Base-by-base conservation (phyloP, 2,888 invertebrate genomes). In the Drosophila eohydei region DNA sequence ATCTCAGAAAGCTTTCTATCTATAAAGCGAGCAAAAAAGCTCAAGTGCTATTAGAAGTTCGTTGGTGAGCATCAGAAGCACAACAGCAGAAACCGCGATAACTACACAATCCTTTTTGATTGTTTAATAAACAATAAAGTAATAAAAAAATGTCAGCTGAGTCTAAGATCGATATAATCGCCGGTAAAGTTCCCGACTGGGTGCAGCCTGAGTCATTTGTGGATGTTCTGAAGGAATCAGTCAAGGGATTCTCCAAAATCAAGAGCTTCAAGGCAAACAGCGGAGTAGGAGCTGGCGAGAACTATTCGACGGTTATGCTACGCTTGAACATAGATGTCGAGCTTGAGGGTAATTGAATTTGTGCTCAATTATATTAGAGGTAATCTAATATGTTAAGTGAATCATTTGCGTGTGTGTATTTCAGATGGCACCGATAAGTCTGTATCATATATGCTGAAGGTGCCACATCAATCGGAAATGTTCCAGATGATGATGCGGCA, bases 301-400 rank as follows among this genome's bases (percentile, higher is more conserved):
- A 92, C 64, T 92, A 89, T 72, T 76, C 88, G n/a, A 91, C 92
- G 0, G 55, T 90, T 3, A 90, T 92, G 89, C 48, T 91, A 30
- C 81, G 92, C 11, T 30, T 90, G 3, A 58, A 74, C 16, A 74
- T 92, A 12, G 86, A 86, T 1, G 61, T 91, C 12, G 85, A 91
- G 50, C 59, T 91, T 12, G 64, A 82, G 28, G 83, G 92, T 92
- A 74, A 70, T 12, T 54, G 51, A 59, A 30, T 21, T 1, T 12
- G 21, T 14, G 26, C 30, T 32, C 43, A 36, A 44, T 28, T 36
- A 7, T 2, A 9, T 16, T 16, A 7, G 40, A 21, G 21, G 8
- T 4, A n/a, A 28, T 26, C 26, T 26, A 11, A 54, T 12, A 16
- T 16, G 16, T 34, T 36, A 14, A 46, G 7, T 9, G 1, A 16